Conservation (phyloP, 2,797 vertebrate species). For the Picus viridis region DNA sequence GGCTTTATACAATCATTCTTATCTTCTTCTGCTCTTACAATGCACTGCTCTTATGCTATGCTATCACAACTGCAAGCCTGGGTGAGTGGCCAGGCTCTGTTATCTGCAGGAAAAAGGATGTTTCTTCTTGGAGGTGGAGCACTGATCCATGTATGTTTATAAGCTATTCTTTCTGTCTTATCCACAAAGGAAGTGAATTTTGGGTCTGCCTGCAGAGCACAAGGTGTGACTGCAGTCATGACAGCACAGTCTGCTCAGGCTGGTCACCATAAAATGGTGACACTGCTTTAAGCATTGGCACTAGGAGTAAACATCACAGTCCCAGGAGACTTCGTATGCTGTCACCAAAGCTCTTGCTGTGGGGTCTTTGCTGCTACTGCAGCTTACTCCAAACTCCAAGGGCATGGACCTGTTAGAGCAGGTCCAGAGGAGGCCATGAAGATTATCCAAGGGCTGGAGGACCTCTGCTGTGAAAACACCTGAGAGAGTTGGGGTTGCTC, state of each 20-base stretch:
- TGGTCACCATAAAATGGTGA: background rate
- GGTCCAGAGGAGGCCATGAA: no score
- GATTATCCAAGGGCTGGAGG: no score
- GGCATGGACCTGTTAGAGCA: no score
- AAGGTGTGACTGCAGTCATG: background rate
- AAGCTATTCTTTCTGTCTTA: background rate
- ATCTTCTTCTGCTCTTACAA: background rate
- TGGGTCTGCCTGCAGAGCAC: background rate
- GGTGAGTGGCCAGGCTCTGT: background rate
- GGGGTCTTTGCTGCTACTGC: background rate
- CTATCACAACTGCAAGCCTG: background rate
- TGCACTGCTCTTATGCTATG: background rate
- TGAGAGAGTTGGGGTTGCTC: no score
- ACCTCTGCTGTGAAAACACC: no score
- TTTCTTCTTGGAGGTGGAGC: constrained; percentile 7
- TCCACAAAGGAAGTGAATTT: background rate
- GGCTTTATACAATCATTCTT: background rate
- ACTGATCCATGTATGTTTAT: background rate
- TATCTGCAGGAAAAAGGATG: constrained; percentile 11
- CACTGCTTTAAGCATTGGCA: background rate
- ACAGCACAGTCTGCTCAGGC: background rate
- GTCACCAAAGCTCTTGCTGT: background rate
- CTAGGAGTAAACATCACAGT: background rate
- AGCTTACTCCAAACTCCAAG: background rate
- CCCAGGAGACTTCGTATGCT: background rate